These are phyloP conservation scores for Drosophila trapezifrons DNA, from an alignment of 1,140 invertebrate genomes.

Conservation along the genomic window DNA sequence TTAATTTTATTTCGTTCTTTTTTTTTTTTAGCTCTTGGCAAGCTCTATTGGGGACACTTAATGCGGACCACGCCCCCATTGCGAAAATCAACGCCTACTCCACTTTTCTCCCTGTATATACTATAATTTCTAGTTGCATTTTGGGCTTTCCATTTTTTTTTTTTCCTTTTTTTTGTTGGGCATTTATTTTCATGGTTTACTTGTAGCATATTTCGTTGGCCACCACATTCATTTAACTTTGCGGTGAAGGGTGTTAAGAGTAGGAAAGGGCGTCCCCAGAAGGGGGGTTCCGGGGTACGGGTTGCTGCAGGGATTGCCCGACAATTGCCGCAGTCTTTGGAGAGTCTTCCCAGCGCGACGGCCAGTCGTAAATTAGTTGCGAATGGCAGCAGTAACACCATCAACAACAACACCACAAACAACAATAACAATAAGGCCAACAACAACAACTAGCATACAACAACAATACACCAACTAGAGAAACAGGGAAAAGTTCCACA, in stretches of 20 bases:
- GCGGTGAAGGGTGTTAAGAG: constrained; percentile 32
- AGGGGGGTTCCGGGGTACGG: background rate
- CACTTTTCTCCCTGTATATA: constrained; percentile 7
- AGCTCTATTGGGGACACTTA: constrained; percentile 74
- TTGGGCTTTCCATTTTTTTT: constrained; percentile 20
- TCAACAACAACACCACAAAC: constrained; percentile 25
- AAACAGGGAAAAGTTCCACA: constrained; percentile 21
- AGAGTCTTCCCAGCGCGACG: constrained; percentile 63
- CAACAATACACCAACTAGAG: constrained; percentile 11
- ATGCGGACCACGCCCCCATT: constrained; percentile 48
- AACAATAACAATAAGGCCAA: constrained; percentile 25
- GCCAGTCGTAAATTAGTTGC: constrained; percentile 75
- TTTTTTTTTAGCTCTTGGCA: constrained; percentile 29
- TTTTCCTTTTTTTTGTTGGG: constrained; percentile 29
- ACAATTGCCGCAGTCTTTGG: constrained; percentile 75
- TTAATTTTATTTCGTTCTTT: constrained; percentile 9
- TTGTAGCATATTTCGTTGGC: constrained; percentile 67
- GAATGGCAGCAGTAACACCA: constrained; percentile 54
- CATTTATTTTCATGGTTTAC: constrained; percentile 73
- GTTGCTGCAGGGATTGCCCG: constrained; percentile 37
- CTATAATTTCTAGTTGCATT: constrained; percentile 44
- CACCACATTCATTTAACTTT: constrained; percentile 62
- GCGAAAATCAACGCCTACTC: constrained; percentile 24
- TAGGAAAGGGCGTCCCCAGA: background rate
- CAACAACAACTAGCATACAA: constrained; percentile 2